A percentile compares a stretch with the other conserved stretches of the same genome.
Evolutionary conservation across 2,888 invertebrate species (phyloP).

Genomic region (Psococerastis gibbosa): DNA sequence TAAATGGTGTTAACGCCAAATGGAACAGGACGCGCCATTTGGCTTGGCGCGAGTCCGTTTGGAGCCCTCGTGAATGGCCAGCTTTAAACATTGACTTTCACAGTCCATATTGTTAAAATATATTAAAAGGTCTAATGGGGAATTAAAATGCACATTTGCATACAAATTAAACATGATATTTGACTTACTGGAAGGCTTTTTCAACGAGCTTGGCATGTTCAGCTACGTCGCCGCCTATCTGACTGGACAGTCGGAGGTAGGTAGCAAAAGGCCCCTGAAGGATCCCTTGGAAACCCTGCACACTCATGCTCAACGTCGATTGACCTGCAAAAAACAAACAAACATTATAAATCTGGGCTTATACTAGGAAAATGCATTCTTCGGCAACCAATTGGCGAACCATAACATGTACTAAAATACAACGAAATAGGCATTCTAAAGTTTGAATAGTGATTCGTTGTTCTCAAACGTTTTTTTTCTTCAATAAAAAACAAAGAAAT

Average conservation of each 20-base stretch:
- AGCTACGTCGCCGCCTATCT: slow-evolving; percentile 74
- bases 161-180: slow-evolving; percentile 8
- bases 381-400: no score
- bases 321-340: slow-evolving; percentile 2
- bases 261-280: slow-evolving; percentile 53
- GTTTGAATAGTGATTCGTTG: not conserved
- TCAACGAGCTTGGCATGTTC: slow-evolving; percentile 62
- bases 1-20: no score
- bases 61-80: no score
- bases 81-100: no score
- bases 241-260: slow-evolving; percentile 51
- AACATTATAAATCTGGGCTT: no score
- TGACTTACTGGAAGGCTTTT: slow-evolving; percentile 57
- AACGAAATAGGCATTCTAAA: not conserved
- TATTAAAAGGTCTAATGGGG: not conserved
- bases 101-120: slow-evolving; percentile 4
- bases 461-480: not conserved
- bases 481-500: not conserved
- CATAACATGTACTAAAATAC: not conserved
- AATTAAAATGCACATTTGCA: not conserved
- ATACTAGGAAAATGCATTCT: no score
- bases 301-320: slow-evolving; percentile 42
- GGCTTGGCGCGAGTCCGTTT: no score
- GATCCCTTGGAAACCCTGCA: slow-evolving; percentile 54
- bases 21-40: no score